Evolutionary conservation across 1,140 invertebrate genomes (phyloP).

Genomic region (Bilobella aurantiaca): DNA sequence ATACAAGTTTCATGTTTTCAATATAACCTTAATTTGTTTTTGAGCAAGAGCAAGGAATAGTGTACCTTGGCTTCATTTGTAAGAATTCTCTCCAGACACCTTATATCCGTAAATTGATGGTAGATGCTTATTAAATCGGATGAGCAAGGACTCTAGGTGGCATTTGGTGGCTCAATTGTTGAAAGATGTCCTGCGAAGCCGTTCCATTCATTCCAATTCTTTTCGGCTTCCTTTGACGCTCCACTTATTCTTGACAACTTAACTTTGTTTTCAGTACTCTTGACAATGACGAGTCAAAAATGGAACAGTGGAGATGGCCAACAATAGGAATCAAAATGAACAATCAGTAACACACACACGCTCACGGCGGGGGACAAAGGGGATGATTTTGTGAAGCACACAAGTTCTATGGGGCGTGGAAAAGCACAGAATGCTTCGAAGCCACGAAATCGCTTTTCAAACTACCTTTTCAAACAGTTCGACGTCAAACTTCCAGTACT

Average conservation of each 20-base stretch:
- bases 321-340: background rate
- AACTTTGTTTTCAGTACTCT: background rate
- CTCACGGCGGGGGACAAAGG: background rate
- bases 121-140: background rate
- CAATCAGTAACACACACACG: background rate
- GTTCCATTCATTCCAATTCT: background rate
- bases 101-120: background rate
- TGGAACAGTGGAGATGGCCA: background rate
- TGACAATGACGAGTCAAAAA: background rate
- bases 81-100: background rate
- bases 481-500: no score
- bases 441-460: background rate
- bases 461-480: no score
- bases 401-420: background rate
- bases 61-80: slow-evolving; percentile 5
- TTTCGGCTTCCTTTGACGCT: background rate
- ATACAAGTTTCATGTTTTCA: background rate
- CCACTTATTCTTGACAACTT: background rate
- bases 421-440: background rate
- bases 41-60: no score
- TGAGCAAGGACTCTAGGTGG: background rate
- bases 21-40: background rate
- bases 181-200: background rate
- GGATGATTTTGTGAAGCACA: background rate
- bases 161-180: background rate